Evolutionary conservation across 2,888 invertebrate genomes (phyloP).

Genomic region (Crepidodera aurea): DNA sequence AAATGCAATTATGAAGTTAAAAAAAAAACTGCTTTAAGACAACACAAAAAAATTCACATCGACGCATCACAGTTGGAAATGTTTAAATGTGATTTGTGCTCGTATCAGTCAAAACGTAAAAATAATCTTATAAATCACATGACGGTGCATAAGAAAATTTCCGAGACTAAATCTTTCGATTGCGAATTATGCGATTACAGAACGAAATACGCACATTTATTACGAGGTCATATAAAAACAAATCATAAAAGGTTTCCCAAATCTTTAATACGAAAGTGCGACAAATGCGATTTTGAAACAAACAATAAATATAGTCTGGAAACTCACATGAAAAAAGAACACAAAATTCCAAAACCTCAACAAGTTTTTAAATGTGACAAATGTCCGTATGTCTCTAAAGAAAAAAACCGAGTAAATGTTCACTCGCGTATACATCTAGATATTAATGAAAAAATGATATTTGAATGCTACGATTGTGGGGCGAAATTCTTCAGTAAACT

Average conservation of each 20-base stretch:
- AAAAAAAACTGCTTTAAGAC: background rate
- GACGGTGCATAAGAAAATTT: conserved; percentile 5
- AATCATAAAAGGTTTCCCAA: background rate
- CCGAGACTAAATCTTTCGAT: conserved; percentile 6
- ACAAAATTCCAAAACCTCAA: background rate
- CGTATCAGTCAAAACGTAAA: conserved; percentile 11
- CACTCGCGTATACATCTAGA: background rate
- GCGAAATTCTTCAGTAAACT: background rate
- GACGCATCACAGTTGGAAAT: background rate
- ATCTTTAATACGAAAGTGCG: background rate
- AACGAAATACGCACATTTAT: conserved; percentile 17
- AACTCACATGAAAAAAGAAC: conserved; percentile 2
- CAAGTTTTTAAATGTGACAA: background rate
- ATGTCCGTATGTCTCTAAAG: background rate
- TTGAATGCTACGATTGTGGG: background rate
- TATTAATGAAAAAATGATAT: background rate
- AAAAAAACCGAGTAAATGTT: background rate
- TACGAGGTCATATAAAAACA: conserved; percentile 15
- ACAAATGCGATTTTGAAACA: conserved; percentile 4
- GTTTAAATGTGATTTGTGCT: conserved; percentile 13
- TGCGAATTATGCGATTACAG: conserved; percentile 21
- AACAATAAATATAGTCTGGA: conserved; percentile 20
- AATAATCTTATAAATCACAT: conserved; percentile 2
- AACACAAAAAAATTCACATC: background rate
- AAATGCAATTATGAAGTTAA: background rate